Evolutionary conservation across 2,888 invertebrate species (phyloP).

Genomic region (Ethmia dodecea): DNA sequence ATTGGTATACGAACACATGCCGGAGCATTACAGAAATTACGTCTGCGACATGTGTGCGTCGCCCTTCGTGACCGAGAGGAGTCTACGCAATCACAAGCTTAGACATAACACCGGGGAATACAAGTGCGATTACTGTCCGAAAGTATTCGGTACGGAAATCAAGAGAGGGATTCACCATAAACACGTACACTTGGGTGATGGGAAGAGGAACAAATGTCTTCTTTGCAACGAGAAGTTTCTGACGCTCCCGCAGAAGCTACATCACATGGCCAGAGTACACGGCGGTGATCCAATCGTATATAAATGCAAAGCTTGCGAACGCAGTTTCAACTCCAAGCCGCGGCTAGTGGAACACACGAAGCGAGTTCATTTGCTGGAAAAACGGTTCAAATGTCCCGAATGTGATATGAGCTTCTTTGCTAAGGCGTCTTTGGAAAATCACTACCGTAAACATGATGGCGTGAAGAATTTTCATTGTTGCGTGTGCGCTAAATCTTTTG

Average conservation of each 20-base stretch:
- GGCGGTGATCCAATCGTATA: slow-evolving; percentile 33
- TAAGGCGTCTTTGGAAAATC: not conserved
- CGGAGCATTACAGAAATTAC: slow-evolving; percentile 39
- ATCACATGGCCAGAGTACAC: slow-evolving; percentile 45
- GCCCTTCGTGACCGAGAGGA: slow-evolving; percentile 20
- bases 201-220: slow-evolving; percentile 37
- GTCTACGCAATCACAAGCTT: not conserved
- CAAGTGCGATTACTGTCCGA: slow-evolving; percentile 41
- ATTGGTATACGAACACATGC: slow-evolving; percentile 38
- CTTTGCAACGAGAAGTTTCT: slow-evolving; percentile 37
- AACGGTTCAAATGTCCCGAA: not conserved
- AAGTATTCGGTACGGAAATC: slow-evolving; percentile 29
- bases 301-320: slow-evolving; percentile 46
- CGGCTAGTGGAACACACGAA: slow-evolving; percentile 38
- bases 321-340: slow-evolving; percentile 37
- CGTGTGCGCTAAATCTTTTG: not conserved
- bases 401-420: slow-evolving; percentile 4
- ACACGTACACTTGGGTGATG: slow-evolving; percentile 1
- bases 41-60: slow-evolving; percentile 34
- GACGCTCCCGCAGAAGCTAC: slow-evolving; percentile 42
- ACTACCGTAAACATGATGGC: slow-evolving; percentile 2
- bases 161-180: slow-evolving; percentile 24
- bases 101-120: slow-evolving; percentile 36
- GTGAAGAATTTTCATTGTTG: not conserved
- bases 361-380: slow-evolving; percentile 39